These are phyloP conservation scores for Luffia ferchaultella DNA, from an alignment of 2,888 invertebrate genomes.

Conservation along the genomic window DNA sequence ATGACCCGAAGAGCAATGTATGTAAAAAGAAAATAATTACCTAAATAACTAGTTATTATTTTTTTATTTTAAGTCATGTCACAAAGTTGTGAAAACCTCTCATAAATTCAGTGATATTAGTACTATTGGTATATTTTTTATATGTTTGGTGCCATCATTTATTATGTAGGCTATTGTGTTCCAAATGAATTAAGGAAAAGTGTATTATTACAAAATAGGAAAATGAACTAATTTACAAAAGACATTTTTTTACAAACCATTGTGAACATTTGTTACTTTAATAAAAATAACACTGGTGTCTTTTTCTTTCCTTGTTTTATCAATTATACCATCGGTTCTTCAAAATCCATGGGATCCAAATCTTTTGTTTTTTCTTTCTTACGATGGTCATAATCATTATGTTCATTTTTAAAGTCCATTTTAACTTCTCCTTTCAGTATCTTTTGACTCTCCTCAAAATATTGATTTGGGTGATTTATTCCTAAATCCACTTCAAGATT, in stretches of 20 bases:
- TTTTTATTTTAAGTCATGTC: constrained; percentile 13
- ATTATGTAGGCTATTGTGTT: too few species aligned
- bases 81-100: constrained; percentile 17
- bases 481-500: constrained; percentile 69
- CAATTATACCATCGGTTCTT: constrained; percentile 33
- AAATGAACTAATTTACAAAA: constrained; percentile 9
- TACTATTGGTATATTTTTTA: constrained; percentile 21
- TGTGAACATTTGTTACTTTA: constrained; percentile 2
- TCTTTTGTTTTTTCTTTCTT: background rate
- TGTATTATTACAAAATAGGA: too few species aligned
- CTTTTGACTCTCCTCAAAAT: constrained; percentile 83
- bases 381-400: background rate
- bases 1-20: constrained; percentile 82
- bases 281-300: background rate
- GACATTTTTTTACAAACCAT: constrained; percentile 13
- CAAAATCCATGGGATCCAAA: constrained; percentile 51
- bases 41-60: constrained; percentile 1
- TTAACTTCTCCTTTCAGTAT: constrained; percentile 41
- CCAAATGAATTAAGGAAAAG: too few species aligned
- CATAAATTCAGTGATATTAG: background rate
- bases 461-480: constrained; percentile 92
- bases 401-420: constrained; percentile 20
- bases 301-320: constrained; percentile 12
- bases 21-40: constrained; percentile 71
- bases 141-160: background rate